Conservation (phyloP, 2,888 invertebrate species). For the Lasioglossum marginatum region DNA sequence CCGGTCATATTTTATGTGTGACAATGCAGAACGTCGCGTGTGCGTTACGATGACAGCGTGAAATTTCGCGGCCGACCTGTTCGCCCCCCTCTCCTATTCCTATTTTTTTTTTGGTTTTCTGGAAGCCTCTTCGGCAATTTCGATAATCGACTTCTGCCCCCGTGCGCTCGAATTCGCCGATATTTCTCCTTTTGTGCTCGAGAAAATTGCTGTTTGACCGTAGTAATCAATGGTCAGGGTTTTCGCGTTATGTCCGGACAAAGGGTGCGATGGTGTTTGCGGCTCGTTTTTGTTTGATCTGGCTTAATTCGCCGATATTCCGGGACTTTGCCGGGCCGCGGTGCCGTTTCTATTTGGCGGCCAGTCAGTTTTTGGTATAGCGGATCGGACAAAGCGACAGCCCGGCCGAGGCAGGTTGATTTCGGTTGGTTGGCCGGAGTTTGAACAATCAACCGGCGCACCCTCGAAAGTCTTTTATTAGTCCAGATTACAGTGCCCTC, state of each 20-base stretch:
- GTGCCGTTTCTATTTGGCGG: background rate
- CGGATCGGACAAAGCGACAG: background rate
- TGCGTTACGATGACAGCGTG: background rate
- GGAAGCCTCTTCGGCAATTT: background rate
- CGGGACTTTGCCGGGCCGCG: background rate
- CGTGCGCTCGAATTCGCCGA: background rate
- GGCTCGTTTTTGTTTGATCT: constrained; percentile 12
- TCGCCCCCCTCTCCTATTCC: no score
- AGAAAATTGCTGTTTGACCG: constrained; percentile 17
- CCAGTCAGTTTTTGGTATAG: background rate
- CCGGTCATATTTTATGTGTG: constrained; percentile 53
- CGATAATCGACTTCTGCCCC: constrained; percentile 12
- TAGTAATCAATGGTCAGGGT: constrained; percentile 2
- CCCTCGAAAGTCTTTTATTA: constrained; percentile 6
- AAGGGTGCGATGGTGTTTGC: constrained; percentile 2
- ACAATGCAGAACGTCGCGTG: constrained; percentile 21
- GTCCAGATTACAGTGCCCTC: background rate
- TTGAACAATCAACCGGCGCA: background rate
- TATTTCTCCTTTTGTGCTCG: constrained; percentile 5
- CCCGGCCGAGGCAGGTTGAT: background rate
- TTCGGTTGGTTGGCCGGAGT: background rate
- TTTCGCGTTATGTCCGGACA: constrained; percentile 5
- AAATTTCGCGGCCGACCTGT: constrained; percentile 20
- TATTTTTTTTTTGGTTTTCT: background rate
- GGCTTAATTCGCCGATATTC: constrained; percentile 15